These are phyloP conservation scores for Pammene aurita DNA, from an alignment of 2,888 invertebrate species.

Conservation along the genomic window DNA sequence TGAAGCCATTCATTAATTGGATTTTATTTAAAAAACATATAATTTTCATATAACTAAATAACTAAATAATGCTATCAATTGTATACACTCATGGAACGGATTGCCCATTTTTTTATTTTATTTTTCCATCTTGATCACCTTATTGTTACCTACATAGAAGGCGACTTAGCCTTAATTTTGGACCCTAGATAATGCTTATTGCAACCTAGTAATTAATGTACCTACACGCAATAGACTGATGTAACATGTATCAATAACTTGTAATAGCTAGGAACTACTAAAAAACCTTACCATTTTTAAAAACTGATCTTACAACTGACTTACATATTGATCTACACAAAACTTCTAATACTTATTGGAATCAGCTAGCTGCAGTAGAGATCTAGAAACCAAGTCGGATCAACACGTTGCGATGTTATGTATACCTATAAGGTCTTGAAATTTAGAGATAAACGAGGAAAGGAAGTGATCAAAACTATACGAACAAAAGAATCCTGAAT, in stretches of 20 bases:
- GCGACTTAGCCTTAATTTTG: neutral
- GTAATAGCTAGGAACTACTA: slow-evolving; percentile 16
- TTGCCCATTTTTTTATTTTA: neutral
- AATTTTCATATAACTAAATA: neutral
- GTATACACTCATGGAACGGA: too few species aligned
- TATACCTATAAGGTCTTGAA: too few species aligned
- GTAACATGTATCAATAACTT: slow-evolving; percentile 29
- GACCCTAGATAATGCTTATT: slow-evolving; percentile 24
- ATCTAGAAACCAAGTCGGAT: neutral
- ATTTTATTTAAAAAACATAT: too few species aligned
- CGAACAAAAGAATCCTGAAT: too few species aligned
- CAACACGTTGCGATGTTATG: too few species aligned
- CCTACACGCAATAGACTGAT: slow-evolving; percentile 43
- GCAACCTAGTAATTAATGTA: slow-evolving; percentile 26
- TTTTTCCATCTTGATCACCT: neutral
- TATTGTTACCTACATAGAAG: neutral
- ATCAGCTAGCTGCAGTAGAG: neutral
- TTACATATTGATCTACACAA: slow-evolving; percentile 14
- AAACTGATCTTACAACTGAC: slow-evolving; percentile 7
- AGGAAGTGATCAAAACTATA: too few species aligned
- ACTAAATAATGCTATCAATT: too few species aligned
- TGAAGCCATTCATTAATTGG: too few species aligned
- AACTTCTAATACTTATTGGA: slow-evolving; percentile 9
- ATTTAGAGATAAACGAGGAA: too few species aligned
- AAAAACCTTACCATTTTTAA: slow-evolving; percentile 10